Evolutionary conservation across 2,113 vertebrate genomes (phyloP), one percentile per base, ranked within the genome.

Genomic region (Sander lucioperca): DNA sequence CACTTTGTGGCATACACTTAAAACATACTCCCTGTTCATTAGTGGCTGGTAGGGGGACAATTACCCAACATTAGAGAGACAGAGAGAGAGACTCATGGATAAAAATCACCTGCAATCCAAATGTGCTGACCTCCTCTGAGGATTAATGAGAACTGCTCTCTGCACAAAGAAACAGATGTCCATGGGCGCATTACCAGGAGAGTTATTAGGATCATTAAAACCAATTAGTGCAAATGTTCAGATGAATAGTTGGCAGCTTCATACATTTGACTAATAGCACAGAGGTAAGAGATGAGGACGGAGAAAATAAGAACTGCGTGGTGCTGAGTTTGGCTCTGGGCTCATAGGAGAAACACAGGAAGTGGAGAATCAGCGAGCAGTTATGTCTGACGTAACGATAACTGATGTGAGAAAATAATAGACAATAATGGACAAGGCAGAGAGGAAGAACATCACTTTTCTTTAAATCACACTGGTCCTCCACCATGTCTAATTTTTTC

Each of bases 171-270:
- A 78, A 77, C 79, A 53, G 12, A 78, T 51, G 72, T 76, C 79
- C 66, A 87, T 79, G 77, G 84, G 50, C 3, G 5, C 23, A 45
- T 39, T 47, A 63, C 61, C 75, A 82, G 25, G 33, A 70, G 70
- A 63, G 57, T 75, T 78, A 87, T 87, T 83, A 66, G n/a, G 7
- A 74, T 27, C 72, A 84, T 91, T 88, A 83, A 23, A 54, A 64
- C 51, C 62, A 83, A 88, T 89, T 86, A 86, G 43, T 6, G n/a
- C 30, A 56, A 50, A 86, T 72, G 59, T 77, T 45, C 48, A 71
- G 51, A 86, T 58, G 70, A 90, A 47, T 53, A 23, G 62, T 15
- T 71, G 77, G 64, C 21, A 25, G 53, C 43, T 66, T 85, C 18
- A 14, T 63, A 15, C 27, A 23, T 77, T 62, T 74, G n/a, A 58